Evolutionary conservation across 2,113 vertebrate genomes (phyloP).

Genomic region (Notothenia coriiceps): DNA sequence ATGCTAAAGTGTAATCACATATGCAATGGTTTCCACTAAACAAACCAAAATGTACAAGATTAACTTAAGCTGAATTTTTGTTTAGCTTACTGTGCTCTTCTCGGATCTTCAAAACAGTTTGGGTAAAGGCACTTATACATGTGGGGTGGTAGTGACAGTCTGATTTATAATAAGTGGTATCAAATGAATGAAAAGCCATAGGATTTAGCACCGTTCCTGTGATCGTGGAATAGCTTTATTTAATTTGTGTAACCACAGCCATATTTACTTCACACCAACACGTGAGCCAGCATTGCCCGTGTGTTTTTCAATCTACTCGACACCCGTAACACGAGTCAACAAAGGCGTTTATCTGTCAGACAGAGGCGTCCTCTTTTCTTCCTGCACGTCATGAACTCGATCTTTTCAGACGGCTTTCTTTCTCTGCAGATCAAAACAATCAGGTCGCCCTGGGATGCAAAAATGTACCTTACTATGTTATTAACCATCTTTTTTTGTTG

Average conservation of each 20-base stretch:
- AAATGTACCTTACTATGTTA: too few relatives aligned
- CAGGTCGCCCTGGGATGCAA: too few relatives aligned
- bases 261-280: constrained; percentile 21
- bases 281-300: neutral
- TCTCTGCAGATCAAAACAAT: too few relatives aligned
- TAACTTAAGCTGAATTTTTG: neutral
- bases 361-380: neutral
- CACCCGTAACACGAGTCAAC: constrained; percentile 18
- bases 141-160: neutral
- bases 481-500: too few relatives aligned
- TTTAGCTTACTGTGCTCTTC: neutral
- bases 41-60: neutral
- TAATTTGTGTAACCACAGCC: constrained; percentile 7
- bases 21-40: neutral
- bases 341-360: neutral
- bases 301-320: constrained; percentile 31
- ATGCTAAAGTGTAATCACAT: neutral
- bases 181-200: neutral
- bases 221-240: neutral
- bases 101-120: neutral
- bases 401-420: too few relatives aligned
- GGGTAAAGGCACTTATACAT: neutral
- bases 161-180: neutral
- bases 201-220: neutral
- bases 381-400: neutral